These are phyloP conservation scores for Bombylius discolor DNA, from an alignment of 2,888 invertebrate genomes.

Conservation along the genomic window DNA sequence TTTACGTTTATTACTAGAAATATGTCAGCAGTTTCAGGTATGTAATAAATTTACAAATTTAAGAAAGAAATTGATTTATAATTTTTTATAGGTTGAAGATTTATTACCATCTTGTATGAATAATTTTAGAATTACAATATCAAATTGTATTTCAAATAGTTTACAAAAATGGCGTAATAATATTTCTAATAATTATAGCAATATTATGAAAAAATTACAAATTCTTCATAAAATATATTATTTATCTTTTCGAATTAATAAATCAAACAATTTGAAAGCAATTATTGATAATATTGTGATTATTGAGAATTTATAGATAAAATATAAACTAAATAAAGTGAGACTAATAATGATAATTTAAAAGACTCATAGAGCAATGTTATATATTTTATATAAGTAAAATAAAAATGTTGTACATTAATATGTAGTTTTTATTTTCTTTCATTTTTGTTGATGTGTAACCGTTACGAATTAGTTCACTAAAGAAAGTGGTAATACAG, in stretches of 20 bases:
- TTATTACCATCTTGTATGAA: not conserved
- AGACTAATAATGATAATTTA: not conserved
- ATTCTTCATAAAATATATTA: not conserved
- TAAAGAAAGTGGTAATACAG: too few species aligned
- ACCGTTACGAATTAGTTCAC: too few species aligned
- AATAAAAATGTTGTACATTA: not conserved
- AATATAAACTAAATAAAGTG: not conserved
- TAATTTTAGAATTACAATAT: not conserved
- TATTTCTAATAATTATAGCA: not conserved
- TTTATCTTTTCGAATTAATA: not conserved
- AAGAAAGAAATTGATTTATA: not conserved
- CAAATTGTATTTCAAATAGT: not conserved
- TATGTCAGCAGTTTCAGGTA: conserved; percentile 42
- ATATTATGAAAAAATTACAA: not conserved
- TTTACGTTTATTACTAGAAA: conserved; percentile 41
- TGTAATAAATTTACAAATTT: not conserved
- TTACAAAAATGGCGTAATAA: not conserved
- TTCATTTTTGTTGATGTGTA: too few species aligned
- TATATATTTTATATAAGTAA: not conserved
- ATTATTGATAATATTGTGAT: not conserved
- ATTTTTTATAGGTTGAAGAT: not conserved
- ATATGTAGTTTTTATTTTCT: not conserved
- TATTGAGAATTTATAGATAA: not conserved
- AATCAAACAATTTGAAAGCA: not conserved
- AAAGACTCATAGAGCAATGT: not conserved